Base-by-base conservation (phyloP, 2,888 invertebrate species). In the Ornithoptera alexandrae region DNA sequence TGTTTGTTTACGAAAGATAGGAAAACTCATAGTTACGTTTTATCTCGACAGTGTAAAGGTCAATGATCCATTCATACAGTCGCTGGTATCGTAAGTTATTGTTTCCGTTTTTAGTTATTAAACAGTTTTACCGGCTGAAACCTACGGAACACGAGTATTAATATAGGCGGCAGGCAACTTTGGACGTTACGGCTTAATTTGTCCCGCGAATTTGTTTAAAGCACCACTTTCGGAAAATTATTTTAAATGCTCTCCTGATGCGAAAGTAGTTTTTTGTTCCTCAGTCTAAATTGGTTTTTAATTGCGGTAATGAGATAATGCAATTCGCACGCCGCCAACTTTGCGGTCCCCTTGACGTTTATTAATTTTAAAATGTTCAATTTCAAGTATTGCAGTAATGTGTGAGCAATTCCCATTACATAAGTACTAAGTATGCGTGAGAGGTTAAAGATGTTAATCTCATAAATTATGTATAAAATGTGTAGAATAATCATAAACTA, bases 301-400 rank as follows among this genome's bases (percentile, higher is more conserved):
- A 69, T 69, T 66, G 61, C 50, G 65, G 62, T 66, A 69, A 69
- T 66, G 69, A 69, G 65, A 69, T 69, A 66, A 66, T 66, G 65
- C 66, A 62, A 58, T 66, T 62, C 57, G 50, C 62, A 20, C 57
- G 50, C 62, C 57, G 58, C 65, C 42, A 61, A 58, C 59, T 63
- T 68, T 65, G 46, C 61, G 56, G 61, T 61, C 50, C 17, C 10
- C 39, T 20, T 65, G 56, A 57, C 61, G 56, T 65, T 56, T 64
- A 56, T 61, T 65, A 69, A 69, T 69, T 69, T 57, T 42, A 53
- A n/a, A 64, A 61, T 42, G 46, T 42, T 20, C n/a, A 58, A 58
- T 53, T 53, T 53, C 3, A 53, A 53, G 18, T 18, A 53, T 53
- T n/a, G 18, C 53, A 53, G 1, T 53, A n/a, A 50, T 15, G 53